These are phyloP conservation scores for Lophius americanus DNA, from an alignment of 2,797 vertebrate species.

Conservation along the genomic window DNA sequence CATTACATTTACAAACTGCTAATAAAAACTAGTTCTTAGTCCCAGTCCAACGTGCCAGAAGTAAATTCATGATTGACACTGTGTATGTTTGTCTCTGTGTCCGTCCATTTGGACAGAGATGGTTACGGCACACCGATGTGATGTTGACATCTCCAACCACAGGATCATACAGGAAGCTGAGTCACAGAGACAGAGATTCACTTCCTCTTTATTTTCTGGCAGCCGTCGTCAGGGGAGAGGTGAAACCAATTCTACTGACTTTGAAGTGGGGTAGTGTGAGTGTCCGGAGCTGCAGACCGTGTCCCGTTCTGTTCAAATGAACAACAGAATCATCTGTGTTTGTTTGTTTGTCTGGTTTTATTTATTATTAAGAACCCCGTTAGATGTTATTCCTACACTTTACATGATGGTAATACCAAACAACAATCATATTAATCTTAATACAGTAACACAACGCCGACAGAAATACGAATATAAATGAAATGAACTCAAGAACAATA, in stretches of 20 bases:
- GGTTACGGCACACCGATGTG: slow-evolving; percentile 11
- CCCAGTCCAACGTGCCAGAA: neutral
- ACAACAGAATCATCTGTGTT: too few species aligned
- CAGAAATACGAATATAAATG: too few species aligned
- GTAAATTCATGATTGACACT: neutral
- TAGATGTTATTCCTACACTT: too few species aligned
- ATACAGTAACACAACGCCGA: too few species aligned
- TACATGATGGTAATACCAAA: too few species aligned
- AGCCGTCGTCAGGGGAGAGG: slow-evolving; percentile 11
- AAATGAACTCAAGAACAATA: too few species aligned
- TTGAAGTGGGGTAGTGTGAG: neutral
- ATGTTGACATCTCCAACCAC: slow-evolving; percentile 41
- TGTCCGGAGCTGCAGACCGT: neutral
- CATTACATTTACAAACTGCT: neutral
- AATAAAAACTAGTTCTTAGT: neutral
- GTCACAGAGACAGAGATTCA: slow-evolving; percentile 43
- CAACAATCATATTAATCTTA: too few species aligned
- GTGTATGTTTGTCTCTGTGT: neutral
- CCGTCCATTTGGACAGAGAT: neutral
- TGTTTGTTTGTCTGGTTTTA: too few species aligned
- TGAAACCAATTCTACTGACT: neutral
- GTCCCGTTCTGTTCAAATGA: too few species aligned
- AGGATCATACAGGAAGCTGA: slow-evolving; percentile 64
- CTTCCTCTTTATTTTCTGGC: slow-evolving; percentile 59
- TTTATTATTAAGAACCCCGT: too few species aligned